phyloP scores from a whole-genome alignment of 2,113 vertebrate species.

The Poeciliopsis prolifica region DNA sequence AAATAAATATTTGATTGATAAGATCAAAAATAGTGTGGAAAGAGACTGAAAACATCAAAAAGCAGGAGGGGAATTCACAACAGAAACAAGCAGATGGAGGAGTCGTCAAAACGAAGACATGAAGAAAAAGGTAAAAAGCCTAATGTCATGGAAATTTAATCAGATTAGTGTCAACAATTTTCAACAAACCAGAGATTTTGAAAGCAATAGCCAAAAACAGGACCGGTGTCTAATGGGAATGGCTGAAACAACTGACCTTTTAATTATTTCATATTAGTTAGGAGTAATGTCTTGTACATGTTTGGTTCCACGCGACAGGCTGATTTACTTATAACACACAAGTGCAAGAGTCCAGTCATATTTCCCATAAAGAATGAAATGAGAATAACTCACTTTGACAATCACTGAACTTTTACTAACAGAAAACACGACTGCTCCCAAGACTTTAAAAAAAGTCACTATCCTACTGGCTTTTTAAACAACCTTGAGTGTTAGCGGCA shows the following conservation, averaged over 20 bases:
- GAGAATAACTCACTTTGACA: background rate
- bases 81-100: conserved; percentile 8
- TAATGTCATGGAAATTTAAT: conserved; percentile 12
- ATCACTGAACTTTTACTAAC: background rate
- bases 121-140: conserved; percentile 26
- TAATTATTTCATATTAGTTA: background rate
- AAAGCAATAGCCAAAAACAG: background rate
- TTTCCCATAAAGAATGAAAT: background rate
- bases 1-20: conserved; percentile 59
- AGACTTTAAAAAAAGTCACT: background rate
- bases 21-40: conserved; percentile 54
- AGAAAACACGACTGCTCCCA: background rate
- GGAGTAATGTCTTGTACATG: background rate
- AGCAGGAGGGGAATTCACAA: conserved; percentile 32
- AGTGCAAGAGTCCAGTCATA: background rate
- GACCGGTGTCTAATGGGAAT: background rate
- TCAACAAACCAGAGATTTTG: background rate
- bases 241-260: background rate
- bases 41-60: conserved; percentile 42
- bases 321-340: background rate
- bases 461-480: background rate
- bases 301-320: background rate
- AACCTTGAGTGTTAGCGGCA: conserved; percentile 12
- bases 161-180: conserved; percentile 14
- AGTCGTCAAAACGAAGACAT: background rate